phyloP scores from a whole-genome alignment of 2,113 vertebrate genomes.

The Peromyscus californicus region DNA sequence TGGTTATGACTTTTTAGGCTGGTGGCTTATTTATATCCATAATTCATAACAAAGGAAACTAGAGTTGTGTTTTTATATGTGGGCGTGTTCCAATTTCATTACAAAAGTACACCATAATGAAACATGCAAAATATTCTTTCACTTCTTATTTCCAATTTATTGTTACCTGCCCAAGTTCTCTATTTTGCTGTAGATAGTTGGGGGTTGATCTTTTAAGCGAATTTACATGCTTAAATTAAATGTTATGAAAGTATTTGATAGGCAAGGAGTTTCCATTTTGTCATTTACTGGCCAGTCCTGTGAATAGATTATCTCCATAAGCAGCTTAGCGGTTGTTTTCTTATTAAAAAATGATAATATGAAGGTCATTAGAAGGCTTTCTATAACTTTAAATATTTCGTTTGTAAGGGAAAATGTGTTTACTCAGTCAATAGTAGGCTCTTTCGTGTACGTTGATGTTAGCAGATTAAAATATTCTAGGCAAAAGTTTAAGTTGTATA shows the following conservation, averaged over 20 bases:
- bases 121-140: slow-evolving; percentile 6
- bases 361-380: background rate
- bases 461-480: slow-evolving; percentile 46
- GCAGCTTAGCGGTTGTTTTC: background rate
- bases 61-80: slow-evolving; percentile 12
- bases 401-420: slow-evolving; percentile 41
- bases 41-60: slow-evolving; percentile 16
- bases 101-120: slow-evolving; percentile 21
- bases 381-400: slow-evolving; percentile 16
- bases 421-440: background rate
- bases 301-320: slow-evolving; percentile 1
- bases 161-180: slow-evolving; percentile 63
- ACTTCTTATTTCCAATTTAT: slow-evolving; percentile 55
- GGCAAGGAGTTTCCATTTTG: slow-evolving; percentile 14
- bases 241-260: slow-evolving; percentile 57
- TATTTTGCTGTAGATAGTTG: slow-evolving; percentile 55
- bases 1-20: slow-evolving; percentile 36
- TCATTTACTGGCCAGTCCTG: background rate
- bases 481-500: slow-evolving; percentile 32
- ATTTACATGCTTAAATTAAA: slow-evolving; percentile 28
- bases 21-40: slow-evolving; percentile 31
- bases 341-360: slow-evolving; percentile 14
- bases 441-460: background rate
- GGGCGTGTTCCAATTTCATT: slow-evolving; percentile 30
- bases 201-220: slow-evolving; percentile 54